Conservation (phyloP, 2,888 invertebrate species). For the Eueremaeus valkanovi region DNA sequence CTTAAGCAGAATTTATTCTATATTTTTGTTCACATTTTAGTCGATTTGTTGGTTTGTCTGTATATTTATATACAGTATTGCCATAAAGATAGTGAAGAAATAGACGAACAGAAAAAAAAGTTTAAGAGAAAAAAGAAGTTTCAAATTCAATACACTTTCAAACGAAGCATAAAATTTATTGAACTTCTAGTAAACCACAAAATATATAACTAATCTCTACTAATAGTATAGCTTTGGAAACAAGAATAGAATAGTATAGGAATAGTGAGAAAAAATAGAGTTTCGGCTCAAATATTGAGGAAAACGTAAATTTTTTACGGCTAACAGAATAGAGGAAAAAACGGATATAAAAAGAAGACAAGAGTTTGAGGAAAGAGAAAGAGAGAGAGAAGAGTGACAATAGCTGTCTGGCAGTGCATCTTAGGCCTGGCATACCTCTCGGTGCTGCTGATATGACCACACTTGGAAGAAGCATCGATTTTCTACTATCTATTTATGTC, state of each 20-base stretch:
- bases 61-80: not conserved
- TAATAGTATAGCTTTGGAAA: not conserved
- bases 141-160: constrained; percentile 12
- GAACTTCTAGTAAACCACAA: constrained; percentile 11
- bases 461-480: constrained; percentile 11
- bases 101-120: not conserved
- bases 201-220: constrained; percentile 12
- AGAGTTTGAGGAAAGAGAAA: not conserved
- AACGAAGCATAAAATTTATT: constrained; percentile 19
- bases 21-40: not conserved
- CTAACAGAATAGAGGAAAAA: not conserved
- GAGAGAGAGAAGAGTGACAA: not conserved
- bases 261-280: not conserved
- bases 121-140: not conserved
- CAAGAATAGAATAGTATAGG: not conserved
- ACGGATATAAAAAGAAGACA: not conserved
- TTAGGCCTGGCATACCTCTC: not conserved
- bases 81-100: not conserved
- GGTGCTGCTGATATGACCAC: constrained; percentile 13
- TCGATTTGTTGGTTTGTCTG: not conserved
- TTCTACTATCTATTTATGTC: not conserved
- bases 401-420: not conserved
- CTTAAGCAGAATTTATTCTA: not conserved
- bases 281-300: constrained; percentile 2
- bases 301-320: constrained; percentile 24